These are phyloP conservation scores for Drosophila fungiperda DNA, from an alignment of 2,888 invertebrate species.

Conservation along the genomic window DNA sequence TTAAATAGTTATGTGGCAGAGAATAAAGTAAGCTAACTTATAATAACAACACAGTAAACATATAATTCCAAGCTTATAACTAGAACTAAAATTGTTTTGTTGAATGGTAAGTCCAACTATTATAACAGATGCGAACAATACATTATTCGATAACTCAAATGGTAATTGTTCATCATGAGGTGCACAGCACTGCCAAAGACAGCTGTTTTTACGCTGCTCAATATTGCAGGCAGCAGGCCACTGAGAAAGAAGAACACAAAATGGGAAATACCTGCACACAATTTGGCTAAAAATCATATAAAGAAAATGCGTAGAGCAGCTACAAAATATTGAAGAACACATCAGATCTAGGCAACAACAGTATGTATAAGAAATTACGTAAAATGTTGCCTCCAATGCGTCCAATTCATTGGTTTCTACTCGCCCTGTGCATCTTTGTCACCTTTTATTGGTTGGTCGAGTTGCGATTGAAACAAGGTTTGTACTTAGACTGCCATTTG, in stretches of 20 bases:
- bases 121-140: not conserved
- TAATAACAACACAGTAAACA: not conserved
- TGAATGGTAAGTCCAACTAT: not conserved
- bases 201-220: conserved; percentile 46
- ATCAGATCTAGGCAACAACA: conserved; percentile 5
- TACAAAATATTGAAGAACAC: conserved; percentile 18
- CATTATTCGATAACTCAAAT: not conserved
- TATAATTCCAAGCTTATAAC: not conserved
- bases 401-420: conserved; percentile 78
- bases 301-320: conserved; percentile 41
- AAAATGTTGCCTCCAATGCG: conserved; percentile 83
- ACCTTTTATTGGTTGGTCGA: conserved; percentile 82
- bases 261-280: conserved; percentile 28
- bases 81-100: not conserved
- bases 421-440: conserved; percentile 73
- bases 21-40: not conserved
- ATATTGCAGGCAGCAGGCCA: conserved; percentile 32
- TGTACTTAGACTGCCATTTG: conserved; percentile 4
- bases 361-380: conserved; percentile 72
- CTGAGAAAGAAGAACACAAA: conserved; percentile 15
- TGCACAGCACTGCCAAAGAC: conserved; percentile 10
- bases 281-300: conserved; percentile 26
- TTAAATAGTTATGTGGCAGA: not conserved
- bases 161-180: not conserved
- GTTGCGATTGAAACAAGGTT: conserved; percentile 71